Conservation (phyloP, 2,797 vertebrate species). For the Halcyon smyrnensis region DNA sequence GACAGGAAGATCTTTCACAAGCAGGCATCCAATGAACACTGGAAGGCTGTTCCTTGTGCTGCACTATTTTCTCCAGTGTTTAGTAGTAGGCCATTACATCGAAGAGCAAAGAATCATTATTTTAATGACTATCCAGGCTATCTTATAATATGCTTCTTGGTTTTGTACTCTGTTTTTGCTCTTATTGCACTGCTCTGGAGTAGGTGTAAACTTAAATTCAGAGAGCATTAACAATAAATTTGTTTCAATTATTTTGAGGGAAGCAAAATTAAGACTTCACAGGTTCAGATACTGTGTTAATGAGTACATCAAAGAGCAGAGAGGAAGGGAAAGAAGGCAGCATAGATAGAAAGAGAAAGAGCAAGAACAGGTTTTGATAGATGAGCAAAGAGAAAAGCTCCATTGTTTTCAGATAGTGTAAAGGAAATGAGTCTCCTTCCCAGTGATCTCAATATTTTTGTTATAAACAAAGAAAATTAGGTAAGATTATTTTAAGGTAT, state of each 20-base stretch:
- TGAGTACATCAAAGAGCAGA: background rate
- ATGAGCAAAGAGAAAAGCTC: background rate
- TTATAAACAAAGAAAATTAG: background rate
- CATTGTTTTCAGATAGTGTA: background rate
- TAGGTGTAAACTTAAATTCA: background rate
- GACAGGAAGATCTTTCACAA: background rate
- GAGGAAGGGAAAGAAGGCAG: background rate
- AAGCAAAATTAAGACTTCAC: background rate
- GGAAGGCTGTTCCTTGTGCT: background rate
- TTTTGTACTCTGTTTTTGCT: background rate
- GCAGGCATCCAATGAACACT: background rate
- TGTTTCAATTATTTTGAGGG: background rate
- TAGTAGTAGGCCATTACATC: background rate
- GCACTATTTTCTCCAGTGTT: background rate
- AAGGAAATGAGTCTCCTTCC: background rate
- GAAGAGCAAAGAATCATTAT: background rate
- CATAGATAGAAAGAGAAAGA: background rate
- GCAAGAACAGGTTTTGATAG: background rate
- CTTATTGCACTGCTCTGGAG: background rate
- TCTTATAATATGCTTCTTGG: background rate
- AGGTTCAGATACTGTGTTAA: background rate
- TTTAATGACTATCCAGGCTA: background rate
- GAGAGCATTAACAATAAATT: background rate
- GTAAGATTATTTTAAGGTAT: background rate
- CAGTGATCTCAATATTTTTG: background rate